phyloP scores from a whole-genome alignment of 2,797 vertebrate genomes.

The Alcedo quadribrachys region DNA sequence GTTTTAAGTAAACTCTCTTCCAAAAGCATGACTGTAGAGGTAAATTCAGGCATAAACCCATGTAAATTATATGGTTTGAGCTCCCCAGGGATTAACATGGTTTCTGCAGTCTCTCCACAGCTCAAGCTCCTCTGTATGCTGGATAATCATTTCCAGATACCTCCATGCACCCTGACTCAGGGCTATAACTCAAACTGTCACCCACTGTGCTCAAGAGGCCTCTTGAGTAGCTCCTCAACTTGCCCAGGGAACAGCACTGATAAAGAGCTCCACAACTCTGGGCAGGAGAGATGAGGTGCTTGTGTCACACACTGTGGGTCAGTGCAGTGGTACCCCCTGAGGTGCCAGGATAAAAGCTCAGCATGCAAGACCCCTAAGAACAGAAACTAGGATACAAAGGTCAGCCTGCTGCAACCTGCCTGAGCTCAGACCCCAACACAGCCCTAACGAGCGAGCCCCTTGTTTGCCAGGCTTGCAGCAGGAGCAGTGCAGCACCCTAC shows the following conservation, averaged over 20 bases:
- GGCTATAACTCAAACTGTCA: constrained; percentile 23
- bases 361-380: background rate
- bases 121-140: background rate
- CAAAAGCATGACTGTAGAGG: constrained; percentile 22
- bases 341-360: background rate
- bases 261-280: rapidly evolving
- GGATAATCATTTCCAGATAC: constrained; percentile 46
- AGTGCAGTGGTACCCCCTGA: background rate
- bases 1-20: constrained; percentile 37
- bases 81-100: background rate
- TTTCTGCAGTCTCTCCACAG: constrained; percentile 20
- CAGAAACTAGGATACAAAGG: background rate
- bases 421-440: rapidly evolving
- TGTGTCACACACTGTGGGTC: rapidly evolving
- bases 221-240: background rate
- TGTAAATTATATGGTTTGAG: background rate
- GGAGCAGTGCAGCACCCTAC: rapidly evolving
- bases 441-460: background rate
- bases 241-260: background rate
- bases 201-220: background rate
- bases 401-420: background rate
- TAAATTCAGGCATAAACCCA: constrained; percentile 20
- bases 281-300: background rate
- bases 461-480: background rate
- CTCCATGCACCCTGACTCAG: background rate